Base-by-base conservation (phyloP, 2,113 vertebrate genomes). In the Vireo altiloquus region DNA sequence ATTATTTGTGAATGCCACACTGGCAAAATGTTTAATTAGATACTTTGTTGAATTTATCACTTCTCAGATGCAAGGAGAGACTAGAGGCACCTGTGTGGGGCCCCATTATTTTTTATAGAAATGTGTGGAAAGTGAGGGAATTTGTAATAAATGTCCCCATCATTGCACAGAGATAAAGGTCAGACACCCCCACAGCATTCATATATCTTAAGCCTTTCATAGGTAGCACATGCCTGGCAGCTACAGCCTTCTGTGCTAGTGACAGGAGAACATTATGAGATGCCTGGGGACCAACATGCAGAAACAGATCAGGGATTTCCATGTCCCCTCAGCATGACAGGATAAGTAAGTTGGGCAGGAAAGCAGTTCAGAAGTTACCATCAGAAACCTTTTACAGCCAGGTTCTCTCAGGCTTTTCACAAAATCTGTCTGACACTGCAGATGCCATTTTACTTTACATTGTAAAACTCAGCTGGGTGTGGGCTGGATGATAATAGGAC, bases 11-110 rank as follows among this genome's bases (percentile, higher is more conserved):
- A 94, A 91, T 87, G 89, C 84, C 81, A 93, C 64, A 44, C 56
- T 95, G 94, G 90, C 81, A 96, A 92, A 96, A 94, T 96, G 71
- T 85, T 97, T 96, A 95, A 97, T 97, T 97, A 95, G 78, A 42
- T 89, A 81, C 68, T 91, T 86, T 77, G 50, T 72, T 84, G 65
- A 33, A 2, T 96, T 95, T 96, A 95, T 96, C 96, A 96, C 82
- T 92, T 91, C 61, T 94, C 4, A 4, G 71, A 92, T 90, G 71
- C 76, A 76, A 59, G 40, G 53, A 93, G 93, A 40, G 79, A 90
- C 79, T 75, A 57, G 77, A 92, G 42, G 60, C 22, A 4, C 60
- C 64, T 23, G 5, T 31, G 33, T 8, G 1, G 42, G 12, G 27
- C 53, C n/a, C 81, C 82, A 47, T 93, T 94, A 95, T 92, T 89